These are phyloP conservation scores for Eupithecia pulchellata DNA, from an alignment of 2,888 invertebrate genomes.

Conservation along the genomic window DNA sequence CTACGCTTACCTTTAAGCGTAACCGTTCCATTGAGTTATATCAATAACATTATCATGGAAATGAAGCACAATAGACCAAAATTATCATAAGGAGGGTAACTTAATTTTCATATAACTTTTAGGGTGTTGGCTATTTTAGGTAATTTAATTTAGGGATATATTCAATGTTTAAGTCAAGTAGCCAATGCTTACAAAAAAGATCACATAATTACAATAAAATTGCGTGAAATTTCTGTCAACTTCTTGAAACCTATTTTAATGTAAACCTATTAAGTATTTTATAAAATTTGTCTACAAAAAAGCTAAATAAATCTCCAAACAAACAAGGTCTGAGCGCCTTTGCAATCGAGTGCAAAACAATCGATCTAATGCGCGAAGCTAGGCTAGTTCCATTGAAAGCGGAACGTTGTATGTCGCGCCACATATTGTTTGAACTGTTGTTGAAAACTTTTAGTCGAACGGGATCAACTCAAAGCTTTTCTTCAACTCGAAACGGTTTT, in stretches of 20 bases:
- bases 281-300: not conserved
- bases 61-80: slow-evolving; percentile 23
- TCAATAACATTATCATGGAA: slow-evolving; percentile 36
- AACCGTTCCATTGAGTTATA: slow-evolving; percentile 26
- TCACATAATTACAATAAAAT: no score
- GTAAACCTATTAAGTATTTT: no score
- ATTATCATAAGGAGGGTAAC: slow-evolving; percentile 23
- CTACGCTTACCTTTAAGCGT: not conserved
- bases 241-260: no score
- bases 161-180: no score
- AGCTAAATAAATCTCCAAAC: not conserved
- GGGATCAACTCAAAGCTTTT: slow-evolving; percentile 70
- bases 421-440: slow-evolving; percentile 82
- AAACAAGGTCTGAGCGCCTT: slow-evolving; percentile 11
- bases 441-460: slow-evolving; percentile 81
- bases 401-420: slow-evolving; percentile 77
- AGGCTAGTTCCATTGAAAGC: slow-evolving; percentile 68
- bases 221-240: no score
- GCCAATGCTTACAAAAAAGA: no score
- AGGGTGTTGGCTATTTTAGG: slow-evolving; percentile 4
- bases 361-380: slow-evolving; percentile 61
- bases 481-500: slow-evolving; percentile 61
- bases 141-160: not conserved
- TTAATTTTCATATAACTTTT: slow-evolving; percentile 6
- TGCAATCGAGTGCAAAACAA: slow-evolving; percentile 54